Evolutionary conservation across 2,888 invertebrate species (phyloP), one percentile per base, ranked within the genome.

Genomic region (Matsumyia berberina): DNA sequence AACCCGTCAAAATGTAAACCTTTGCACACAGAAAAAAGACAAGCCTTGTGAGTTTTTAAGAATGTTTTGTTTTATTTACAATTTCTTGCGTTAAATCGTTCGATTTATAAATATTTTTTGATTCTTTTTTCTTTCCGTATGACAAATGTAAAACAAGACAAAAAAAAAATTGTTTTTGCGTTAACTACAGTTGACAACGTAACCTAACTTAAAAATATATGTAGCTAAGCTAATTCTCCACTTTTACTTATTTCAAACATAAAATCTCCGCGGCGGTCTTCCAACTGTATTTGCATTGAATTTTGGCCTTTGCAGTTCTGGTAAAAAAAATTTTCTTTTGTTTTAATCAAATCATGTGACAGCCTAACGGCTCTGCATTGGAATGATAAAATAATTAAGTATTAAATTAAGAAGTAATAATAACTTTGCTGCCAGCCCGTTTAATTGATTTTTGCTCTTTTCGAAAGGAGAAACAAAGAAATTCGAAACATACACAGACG

Each of bases 21-120:
- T 33, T 4, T 51, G 51, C 51, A 31, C 12, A 9, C 31, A 69
- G 19, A 73, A 12, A 62, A 29, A 60, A 37, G 55, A 31, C 5
- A 5, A 24, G 4, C 15, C 19, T 31, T 29, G 58, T 42, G 67
- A 67, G 12, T 53, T 42, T 58, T 66, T 66, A 1, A 66, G 57
- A 55, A 49, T 37, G 33, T 51, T 37, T 60, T 70, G 64, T 57
- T 83, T 64, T 83, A 79, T 83, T 79, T 83, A 79, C 83, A 79
- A 35, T 67, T 66, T 78, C 67, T 53, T 73, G 29, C n/a, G 62
- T 46, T 70, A 46, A 53, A 55, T 70, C 55, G 69, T 78, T 83
- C 69, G 44, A 37, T 79, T 73, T 79, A 73, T 69, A 83, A 67
- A 74, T 74, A 74, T 55, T 69, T 53, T 74, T 49, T 37, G n/a